Evolutionary conservation across 2,113 vertebrate species (phyloP), one percentile per base, ranked within the genome.

Genomic region (Cochlearius cochlearius): DNA sequence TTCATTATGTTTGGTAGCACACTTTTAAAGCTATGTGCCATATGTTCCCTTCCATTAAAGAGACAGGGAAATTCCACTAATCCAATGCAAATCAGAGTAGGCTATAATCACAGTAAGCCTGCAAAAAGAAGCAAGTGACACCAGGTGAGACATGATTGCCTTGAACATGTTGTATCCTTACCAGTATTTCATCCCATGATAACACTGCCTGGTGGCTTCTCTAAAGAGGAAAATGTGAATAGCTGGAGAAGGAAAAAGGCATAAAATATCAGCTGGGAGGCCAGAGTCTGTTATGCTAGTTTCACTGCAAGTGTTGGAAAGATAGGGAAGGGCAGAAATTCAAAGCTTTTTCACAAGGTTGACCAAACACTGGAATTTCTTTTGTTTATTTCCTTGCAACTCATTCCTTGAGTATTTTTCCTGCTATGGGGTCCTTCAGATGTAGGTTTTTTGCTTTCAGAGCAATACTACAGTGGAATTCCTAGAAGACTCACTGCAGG

Each of bases 31-130:
- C 84, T 68, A 59, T 52, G 23, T 73, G 60, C 87, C 96, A 93
- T 93, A 96, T 94, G 96, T 85, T 96, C 85, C 49, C 13, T 94
- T 93, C 77, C 62, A 75, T 81, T 95, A 94, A 77, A 92, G 69
- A 95, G 34, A 72, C 49, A 75, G 39, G 67, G 49, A 96, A 96
- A 94, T 92, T 94, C 84, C 80, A 91, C 38, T 88, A 92, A 91
- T 80, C 64, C 79, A 63, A 84, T 84, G 64, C 89, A 96, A 96
- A 95, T 67, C 55, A 80, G 30, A 43, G 22, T n/a, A 79, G 30
- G 7, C 32, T 87, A 68, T 68, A 96, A 94, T 91, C 56, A 87
- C 22, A 91, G 30, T 38, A 66, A 90, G 39, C 34, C 60, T 85
- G 64, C 7, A 75, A 94, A 93, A 75, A 68, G 39, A 60, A 77